Evolutionary conservation across 2,113 vertebrate species (phyloP).

Genomic region (Cryptomyrus ogoouensis): DNA sequence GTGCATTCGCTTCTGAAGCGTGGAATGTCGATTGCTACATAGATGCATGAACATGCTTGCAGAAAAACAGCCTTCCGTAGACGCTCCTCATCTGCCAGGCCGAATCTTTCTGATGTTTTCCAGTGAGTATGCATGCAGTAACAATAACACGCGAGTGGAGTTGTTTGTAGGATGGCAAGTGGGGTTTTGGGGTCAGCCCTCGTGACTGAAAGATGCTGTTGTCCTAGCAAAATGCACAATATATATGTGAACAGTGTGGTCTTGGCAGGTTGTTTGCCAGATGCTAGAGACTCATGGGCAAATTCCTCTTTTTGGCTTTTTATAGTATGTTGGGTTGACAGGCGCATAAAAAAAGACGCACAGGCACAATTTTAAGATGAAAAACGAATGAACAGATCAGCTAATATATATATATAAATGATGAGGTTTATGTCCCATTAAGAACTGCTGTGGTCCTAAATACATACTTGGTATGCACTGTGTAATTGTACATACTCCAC

Average conservation of each 20-base stretch:
- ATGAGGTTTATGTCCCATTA: neutral
- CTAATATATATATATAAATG: neutral
- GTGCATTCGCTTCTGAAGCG: conserved; percentile 54
- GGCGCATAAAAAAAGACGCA: neutral
- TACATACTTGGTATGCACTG: neutral
- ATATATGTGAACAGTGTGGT: neutral
- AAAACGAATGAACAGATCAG: neutral
- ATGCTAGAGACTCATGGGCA: neutral
- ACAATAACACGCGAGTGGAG: neutral
- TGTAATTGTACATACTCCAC: neutral
- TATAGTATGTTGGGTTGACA: neutral
- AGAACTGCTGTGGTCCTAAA: neutral
- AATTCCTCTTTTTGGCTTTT: neutral
- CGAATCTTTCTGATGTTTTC: conserved; percentile 49
- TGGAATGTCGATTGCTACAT: conserved; percentile 67
- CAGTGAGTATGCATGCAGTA: neutral
- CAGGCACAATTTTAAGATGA: neutral
- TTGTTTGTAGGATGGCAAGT: neutral
- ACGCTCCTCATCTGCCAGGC: conserved; percentile 63
- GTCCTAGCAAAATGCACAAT: neutral
- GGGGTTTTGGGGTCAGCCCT: neutral
- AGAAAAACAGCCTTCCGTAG: conserved; percentile 52
- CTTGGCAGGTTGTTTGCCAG: neutral
- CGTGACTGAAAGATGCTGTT: neutral
- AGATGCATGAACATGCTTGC: conserved; percentile 58